phyloP scores from a whole-genome alignment of 2,888 invertebrate genomes.

The Calephelis perditalis region DNA sequence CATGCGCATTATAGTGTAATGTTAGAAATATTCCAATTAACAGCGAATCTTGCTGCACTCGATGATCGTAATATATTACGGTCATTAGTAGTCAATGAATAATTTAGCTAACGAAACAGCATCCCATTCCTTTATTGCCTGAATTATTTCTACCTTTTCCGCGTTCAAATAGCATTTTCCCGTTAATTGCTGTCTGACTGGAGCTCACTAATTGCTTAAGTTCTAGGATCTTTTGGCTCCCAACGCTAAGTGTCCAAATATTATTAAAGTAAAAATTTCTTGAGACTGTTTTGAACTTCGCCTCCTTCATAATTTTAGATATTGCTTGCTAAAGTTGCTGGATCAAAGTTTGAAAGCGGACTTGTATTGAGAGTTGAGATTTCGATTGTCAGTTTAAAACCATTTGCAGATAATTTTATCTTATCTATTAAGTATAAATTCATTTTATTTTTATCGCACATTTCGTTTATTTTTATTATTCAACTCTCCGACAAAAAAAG shows the following conservation, averaged over 20 bases:
- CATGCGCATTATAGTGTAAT: too few relatives aligned
- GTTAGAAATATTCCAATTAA: neutral
- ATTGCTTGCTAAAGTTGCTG: slow-evolving; percentile 25
- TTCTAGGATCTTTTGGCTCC: slow-evolving; percentile 68
- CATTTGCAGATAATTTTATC: neutral
- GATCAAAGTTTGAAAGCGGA: slow-evolving; percentile 3
- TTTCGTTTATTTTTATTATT: too few relatives aligned
- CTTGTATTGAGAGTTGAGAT: slow-evolving; percentile 7
- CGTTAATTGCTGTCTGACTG: slow-evolving; percentile 75
- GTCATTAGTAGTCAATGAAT: slow-evolving; percentile 70
- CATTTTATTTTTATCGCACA: too few relatives aligned
- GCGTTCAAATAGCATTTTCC: slow-evolving; percentile 67
- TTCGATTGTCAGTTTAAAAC: slow-evolving; percentile 5
- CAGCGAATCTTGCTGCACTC: neutral
- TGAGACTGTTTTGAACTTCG: slow-evolving; percentile 62
- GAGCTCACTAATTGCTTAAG: slow-evolving; percentile 76
- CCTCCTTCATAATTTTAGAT: slow-evolving; percentile 53
- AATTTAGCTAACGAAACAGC: slow-evolving; percentile 63
- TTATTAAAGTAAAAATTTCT: slow-evolving; percentile 66
- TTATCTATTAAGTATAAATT: too few relatives aligned
- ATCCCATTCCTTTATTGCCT: slow-evolving; percentile 58
- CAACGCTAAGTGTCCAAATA: slow-evolving; percentile 65
- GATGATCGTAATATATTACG: slow-evolving; percentile 21
- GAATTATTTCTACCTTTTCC: slow-evolving; percentile 74
- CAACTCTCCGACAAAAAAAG: too few relatives aligned